Evolutionary conservation across 2,797 vertebrate genomes (phyloP).

Genomic region (Potorous gilbertii): DNA sequence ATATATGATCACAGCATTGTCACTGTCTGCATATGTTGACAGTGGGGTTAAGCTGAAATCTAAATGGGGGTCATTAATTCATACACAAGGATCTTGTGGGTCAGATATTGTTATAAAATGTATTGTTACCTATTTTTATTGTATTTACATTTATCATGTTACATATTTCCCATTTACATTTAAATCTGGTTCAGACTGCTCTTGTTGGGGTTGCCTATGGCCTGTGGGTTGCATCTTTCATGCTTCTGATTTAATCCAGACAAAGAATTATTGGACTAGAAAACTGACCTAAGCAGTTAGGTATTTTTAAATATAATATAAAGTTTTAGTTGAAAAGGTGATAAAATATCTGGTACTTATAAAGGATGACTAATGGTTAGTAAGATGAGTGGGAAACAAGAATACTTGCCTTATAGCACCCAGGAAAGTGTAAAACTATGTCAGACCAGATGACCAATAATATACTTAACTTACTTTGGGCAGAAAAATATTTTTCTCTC

Average conservation of each 20-base stretch:
- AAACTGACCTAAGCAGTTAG: not conserved
- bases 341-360: not conserved
- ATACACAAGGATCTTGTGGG: not conserved
- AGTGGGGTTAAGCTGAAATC: not conserved
- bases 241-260: not conserved
- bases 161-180: not conserved
- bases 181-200: not conserved
- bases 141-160: not conserved
- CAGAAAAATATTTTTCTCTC: not conserved
- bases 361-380: not conserved
- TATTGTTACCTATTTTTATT: not conserved
- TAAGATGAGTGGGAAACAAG: not conserved
- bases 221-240: not conserved
- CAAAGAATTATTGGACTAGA: conserved; percentile 10
- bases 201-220: not conserved
- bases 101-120: not conserved
- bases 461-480: not conserved
- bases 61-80: not conserved
- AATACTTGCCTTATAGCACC: not conserved
- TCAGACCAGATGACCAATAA: not conserved
- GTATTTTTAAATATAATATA: conserved; percentile 30
- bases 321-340: conserved; percentile 22
- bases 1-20: not conserved
- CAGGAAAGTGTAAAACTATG: not conserved
- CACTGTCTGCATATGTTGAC: not conserved